These are phyloP conservation scores for Zaprionus ornatus DNA, from an alignment of 1,140 invertebrate species.

Conservation along the genomic window DNA sequence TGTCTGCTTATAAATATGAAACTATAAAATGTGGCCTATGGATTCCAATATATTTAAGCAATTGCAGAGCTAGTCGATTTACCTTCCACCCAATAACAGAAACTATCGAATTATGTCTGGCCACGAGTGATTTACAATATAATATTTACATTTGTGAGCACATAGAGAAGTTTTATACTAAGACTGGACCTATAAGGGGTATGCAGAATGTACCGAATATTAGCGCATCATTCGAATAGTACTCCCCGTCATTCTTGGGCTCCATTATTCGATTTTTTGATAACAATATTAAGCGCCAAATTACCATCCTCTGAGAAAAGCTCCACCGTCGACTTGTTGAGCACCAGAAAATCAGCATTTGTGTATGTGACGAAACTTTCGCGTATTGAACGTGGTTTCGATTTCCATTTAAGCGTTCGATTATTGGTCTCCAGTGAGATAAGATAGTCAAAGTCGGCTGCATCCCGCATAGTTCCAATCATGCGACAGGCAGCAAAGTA, in stretches of 20 bases:
- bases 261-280: conserved; percentile 19
- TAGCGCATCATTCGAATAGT: neutral
- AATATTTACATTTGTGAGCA: conserved; percentile 26
- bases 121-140: conserved; percentile 12
- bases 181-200: conserved; percentile 1
- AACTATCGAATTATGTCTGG: conserved; percentile 8
- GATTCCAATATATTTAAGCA: neutral
- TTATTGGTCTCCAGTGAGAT: conserved; percentile 97
- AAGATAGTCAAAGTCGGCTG: conserved; percentile 99
- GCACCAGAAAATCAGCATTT: conserved; percentile 99
- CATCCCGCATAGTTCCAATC: conserved; percentile 98
- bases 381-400: conserved; percentile 98
- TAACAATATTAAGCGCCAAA: conserved; percentile 99
- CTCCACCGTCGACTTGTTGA: conserved; percentile 98
- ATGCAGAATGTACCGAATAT: neutral
- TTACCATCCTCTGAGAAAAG: conserved; percentile 99
- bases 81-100: conserved; percentile 1
- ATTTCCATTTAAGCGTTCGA: conserved; percentile 98
- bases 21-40: neutral
- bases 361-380: conserved; percentile 99
- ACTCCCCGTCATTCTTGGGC: neutral
- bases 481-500: conserved; percentile 99
- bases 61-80: neutral
- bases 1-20: neutral
- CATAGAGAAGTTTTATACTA: conserved; percentile 16